Evolutionary conservation across 2,797 vertebrate genomes (phyloP).

Genomic region (Benthosema pterotum): DNA sequence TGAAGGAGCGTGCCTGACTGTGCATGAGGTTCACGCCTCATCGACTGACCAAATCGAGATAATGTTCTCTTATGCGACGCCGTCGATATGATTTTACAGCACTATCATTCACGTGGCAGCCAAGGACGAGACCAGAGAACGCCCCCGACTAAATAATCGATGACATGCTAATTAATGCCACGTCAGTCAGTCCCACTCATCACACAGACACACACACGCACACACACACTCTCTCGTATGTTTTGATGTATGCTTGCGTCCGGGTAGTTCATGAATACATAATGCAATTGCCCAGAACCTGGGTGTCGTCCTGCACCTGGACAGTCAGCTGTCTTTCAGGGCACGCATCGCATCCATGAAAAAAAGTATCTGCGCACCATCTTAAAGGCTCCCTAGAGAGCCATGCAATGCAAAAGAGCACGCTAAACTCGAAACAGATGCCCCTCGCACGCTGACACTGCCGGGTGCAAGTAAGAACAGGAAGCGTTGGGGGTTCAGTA

Average conservation of each 20-base stretch:
- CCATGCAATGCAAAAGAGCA: too few relatives aligned
- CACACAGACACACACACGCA: too few relatives aligned
- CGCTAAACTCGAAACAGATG: too few relatives aligned
- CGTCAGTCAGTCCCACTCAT: slow-evolving; percentile 16
- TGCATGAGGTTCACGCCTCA: slow-evolving; percentile 28
- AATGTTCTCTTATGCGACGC: slow-evolving; percentile 45
- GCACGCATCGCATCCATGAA: too few relatives aligned
- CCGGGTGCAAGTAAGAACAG: too few relatives aligned
- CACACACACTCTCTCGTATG: too few relatives aligned
- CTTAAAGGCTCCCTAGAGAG: too few relatives aligned
- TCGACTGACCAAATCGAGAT: slow-evolving; percentile 45
- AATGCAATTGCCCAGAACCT: slow-evolving; percentile 1
- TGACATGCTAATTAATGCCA: slow-evolving; percentile 48
- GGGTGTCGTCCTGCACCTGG: neutral
- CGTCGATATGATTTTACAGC: slow-evolving; percentile 56
- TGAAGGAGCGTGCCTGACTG: neutral
- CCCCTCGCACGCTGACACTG: too few relatives aligned
- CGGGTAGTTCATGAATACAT: slow-evolving; percentile 14
- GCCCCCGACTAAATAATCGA: slow-evolving; percentile 28
- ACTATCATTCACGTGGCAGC: slow-evolving; percentile 33
- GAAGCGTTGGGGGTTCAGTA: too few relatives aligned
- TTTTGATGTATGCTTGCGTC: slow-evolving; percentile 6
- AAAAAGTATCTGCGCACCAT: too few relatives aligned
- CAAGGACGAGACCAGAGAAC: slow-evolving; percentile 31
- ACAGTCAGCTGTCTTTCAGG: too few relatives aligned